These are phyloP conservation scores for Calliphora vicina DNA, from an alignment of 1,140 invertebrate species.

Conservation along the genomic window DNA sequence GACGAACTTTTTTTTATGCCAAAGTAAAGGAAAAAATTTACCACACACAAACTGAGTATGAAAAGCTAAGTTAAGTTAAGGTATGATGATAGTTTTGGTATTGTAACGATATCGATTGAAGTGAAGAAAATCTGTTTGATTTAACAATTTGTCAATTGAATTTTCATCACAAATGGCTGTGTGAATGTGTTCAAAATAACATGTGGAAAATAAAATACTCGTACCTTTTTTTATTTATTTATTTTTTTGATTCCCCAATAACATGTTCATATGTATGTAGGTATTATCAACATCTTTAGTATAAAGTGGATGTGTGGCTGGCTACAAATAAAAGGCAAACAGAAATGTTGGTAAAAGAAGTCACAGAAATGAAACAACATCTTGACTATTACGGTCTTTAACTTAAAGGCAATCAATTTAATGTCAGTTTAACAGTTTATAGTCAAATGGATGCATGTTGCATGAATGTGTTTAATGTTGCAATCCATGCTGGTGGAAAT, in stretches of 20 bases:
- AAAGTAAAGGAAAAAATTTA: not conserved
- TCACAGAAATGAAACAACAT: not conserved
- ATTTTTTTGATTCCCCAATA: not conserved
- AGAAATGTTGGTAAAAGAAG: not conserved
- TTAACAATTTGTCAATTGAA: slow-evolving; percentile 29
- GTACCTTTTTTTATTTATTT: not conserved
- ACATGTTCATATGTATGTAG: too few species aligned
- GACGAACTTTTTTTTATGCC: not conserved
- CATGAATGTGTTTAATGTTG: not conserved
- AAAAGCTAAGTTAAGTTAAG: not conserved
- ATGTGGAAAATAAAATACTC: not conserved
- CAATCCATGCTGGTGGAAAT: not conserved
- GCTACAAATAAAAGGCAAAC: not conserved
- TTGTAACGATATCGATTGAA: not conserved
- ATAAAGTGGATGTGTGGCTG: not conserved
- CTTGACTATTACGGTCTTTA: slow-evolving; percentile 21
- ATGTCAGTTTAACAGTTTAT: slow-evolving; percentile 26
- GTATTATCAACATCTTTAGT: not conserved
- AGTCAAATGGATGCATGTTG: not conserved
- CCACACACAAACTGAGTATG: not conserved
- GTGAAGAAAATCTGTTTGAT: slow-evolving; percentile 25
- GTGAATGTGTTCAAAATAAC: not conserved
- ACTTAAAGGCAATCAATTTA: slow-evolving; percentile 30
- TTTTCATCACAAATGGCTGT: slow-evolving; percentile 5
- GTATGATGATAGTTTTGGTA: not conserved